A percentile compares a stretch with the other conserved stretches of the same genome.
These are phyloP conservation scores for Smithornis capensis DNA, from an alignment of 2,113 vertebrate species.

Conservation along the genomic window DNA sequence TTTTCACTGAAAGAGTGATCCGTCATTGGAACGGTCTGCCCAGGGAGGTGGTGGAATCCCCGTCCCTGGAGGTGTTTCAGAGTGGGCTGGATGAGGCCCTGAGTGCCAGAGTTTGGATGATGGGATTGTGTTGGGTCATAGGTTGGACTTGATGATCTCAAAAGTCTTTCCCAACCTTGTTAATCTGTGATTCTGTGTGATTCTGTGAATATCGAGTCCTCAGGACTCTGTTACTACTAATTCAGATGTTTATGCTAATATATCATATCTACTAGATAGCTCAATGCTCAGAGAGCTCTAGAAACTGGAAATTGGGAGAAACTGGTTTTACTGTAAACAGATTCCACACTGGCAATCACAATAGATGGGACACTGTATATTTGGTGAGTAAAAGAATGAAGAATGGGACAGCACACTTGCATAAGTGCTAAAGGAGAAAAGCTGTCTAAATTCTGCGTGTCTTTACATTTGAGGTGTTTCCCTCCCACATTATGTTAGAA, in stretches of 20 bases:
- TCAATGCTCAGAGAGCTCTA: background rate
- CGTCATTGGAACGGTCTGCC: no score
- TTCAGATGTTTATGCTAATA: background rate
- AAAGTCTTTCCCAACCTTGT: no score
- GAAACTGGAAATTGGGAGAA: background rate
- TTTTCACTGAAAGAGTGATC: no score
- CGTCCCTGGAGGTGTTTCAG: no score
- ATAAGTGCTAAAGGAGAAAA: background rate
- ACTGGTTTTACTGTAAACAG: background rate
- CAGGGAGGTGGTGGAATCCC: no score
- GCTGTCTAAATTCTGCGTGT: background rate
- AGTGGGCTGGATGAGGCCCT: no score
- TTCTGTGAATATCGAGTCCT: background rate
- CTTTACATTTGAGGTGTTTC: background rate
- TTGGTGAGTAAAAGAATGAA: background rate
- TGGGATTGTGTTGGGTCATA: no score
- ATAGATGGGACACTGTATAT: background rate
- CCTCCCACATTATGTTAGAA: background rate
- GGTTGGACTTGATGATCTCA: no score
- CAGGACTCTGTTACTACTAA: background rate
- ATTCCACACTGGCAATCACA: background rate
- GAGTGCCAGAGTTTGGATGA: no score
- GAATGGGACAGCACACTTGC: background rate
- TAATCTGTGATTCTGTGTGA: no score
- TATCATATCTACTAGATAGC: background rate